phyloP scores from a whole-genome alignment of 2,113 vertebrate genomes.

The Nettapus auritus region DNA sequence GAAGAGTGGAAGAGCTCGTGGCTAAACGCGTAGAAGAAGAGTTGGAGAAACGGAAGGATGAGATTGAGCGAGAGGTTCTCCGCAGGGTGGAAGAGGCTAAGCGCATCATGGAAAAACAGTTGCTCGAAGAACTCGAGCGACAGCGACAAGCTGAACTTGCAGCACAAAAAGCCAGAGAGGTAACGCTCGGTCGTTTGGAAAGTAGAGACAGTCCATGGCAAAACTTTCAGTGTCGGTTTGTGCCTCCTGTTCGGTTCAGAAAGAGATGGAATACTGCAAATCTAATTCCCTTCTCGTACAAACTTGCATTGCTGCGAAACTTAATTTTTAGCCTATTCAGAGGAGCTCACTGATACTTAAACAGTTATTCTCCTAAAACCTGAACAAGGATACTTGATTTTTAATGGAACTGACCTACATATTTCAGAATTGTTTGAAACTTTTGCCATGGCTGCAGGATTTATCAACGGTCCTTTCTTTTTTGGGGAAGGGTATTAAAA shows the following conservation, averaged over 20 bases:
- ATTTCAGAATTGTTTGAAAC: slow-evolving; percentile 86
- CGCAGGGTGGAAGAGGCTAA: slow-evolving; percentile 98
- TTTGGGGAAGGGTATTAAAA: slow-evolving; percentile 72
- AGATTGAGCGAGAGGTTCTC: slow-evolving; percentile 98
- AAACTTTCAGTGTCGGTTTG: slow-evolving; percentile 86
- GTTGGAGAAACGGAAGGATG: slow-evolving; percentile 96
- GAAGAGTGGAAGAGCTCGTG: slow-evolving; percentile 97
- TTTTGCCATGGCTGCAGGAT: slow-evolving; percentile 92
- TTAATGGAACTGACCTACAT: slow-evolving; percentile 81
- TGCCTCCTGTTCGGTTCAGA: slow-evolving; percentile 82
- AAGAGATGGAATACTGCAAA: slow-evolving; percentile 83
- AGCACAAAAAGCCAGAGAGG: slow-evolving; percentile 99
- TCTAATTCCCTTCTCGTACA: slow-evolving; percentile 81
- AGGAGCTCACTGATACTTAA: slow-evolving; percentile 82
- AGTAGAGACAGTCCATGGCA: slow-evolving; percentile 93
- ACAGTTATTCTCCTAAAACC: slow-evolving; percentile 80
- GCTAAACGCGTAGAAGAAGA: slow-evolving; percentile 98
- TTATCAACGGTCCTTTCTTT: slow-evolving; percentile 75
- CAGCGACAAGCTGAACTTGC: slow-evolving; percentile 98
- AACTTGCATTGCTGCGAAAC: slow-evolving; percentile 81
- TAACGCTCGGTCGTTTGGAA: slow-evolving; percentile 99
- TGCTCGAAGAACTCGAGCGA: slow-evolving; percentile 99
- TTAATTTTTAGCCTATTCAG: slow-evolving; percentile 81
- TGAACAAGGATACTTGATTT: slow-evolving; percentile 81
- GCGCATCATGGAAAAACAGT: slow-evolving; percentile 99